Evolutionary conservation across 1,140 invertebrate species (phyloP).

Genomic region (Drosophila malerkotliana): DNA sequence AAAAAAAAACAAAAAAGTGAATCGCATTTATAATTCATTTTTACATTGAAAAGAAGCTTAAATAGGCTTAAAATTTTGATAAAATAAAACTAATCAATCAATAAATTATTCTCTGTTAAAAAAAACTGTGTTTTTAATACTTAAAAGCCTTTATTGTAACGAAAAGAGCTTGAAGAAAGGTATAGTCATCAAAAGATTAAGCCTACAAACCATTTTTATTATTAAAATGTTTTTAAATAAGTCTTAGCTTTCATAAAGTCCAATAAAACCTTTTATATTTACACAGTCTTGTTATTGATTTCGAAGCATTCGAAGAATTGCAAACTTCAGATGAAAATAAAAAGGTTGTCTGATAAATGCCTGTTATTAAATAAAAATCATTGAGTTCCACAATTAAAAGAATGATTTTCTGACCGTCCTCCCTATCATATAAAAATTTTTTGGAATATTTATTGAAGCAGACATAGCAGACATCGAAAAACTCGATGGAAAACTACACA

Average conservation of each 20-base stretch:
- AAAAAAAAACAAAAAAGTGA: background rate
- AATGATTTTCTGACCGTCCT: background rate
- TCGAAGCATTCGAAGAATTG: background rate
- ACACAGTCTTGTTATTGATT: background rate
- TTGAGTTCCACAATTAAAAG: background rate
- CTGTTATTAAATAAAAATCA: background rate
- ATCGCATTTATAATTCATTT: background rate
- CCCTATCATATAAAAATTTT: background rate
- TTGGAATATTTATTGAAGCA: constrained; percentile 2
- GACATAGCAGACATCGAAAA: background rate
- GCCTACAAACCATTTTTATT: too few relatives aligned
- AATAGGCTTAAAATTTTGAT: background rate
- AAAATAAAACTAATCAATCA: background rate
- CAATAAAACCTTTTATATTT: background rate
- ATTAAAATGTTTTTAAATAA: too few relatives aligned
- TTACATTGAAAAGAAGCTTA: background rate
- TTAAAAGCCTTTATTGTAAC: background rate
- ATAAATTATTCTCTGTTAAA: background rate
- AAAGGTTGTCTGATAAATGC: background rate
- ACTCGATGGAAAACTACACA: background rate
- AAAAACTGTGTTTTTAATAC: background rate
- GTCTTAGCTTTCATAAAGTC: background rate
- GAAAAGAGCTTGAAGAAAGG: too few relatives aligned
- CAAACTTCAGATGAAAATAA: background rate
- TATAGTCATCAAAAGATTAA: too few relatives aligned